Evolutionary conservation across 2,888 invertebrate genomes (phyloP).

Genomic region (Chaitophorus viminalis): DNA sequence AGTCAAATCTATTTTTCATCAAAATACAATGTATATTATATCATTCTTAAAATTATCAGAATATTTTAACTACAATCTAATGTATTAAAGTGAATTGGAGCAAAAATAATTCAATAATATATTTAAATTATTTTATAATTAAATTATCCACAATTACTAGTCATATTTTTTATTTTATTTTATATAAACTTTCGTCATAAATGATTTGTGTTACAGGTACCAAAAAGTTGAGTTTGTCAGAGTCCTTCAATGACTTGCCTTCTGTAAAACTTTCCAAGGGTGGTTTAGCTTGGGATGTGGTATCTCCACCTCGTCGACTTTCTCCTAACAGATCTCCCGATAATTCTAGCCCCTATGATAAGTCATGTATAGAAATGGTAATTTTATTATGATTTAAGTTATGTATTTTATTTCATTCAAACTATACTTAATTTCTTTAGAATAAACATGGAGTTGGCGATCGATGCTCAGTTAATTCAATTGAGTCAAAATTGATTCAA

Average conservation of each 20-base stretch:
- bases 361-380: conserved; percentile 31
- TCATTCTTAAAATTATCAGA: no score
- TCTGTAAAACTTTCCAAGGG: conserved; percentile 65
- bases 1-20: no score
- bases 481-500: conserved; percentile 69
- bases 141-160: background rate
- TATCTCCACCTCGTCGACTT: conserved; percentile 76
- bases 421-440: conserved; percentile 1
- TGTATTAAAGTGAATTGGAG: no score
- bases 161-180: background rate
- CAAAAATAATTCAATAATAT: no score
- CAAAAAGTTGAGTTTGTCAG: conserved; percentile 71
- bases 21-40: no score
- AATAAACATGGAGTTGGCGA: conserved; percentile 31
- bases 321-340: conserved; percentile 58
- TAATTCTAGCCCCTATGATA: conserved; percentile 3
- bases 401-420: background rate
- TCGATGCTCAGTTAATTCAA: conserved; percentile 58
- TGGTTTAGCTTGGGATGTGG: conserved; percentile 68
- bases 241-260: conserved; percentile 73
- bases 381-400: background rate
- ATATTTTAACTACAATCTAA: no score
- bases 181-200: background rate
- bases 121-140: no score
- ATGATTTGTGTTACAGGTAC: conserved; percentile 65